Conservation (phyloP, 2,888 invertebrate species). For the Orthosia gothica region DNA sequence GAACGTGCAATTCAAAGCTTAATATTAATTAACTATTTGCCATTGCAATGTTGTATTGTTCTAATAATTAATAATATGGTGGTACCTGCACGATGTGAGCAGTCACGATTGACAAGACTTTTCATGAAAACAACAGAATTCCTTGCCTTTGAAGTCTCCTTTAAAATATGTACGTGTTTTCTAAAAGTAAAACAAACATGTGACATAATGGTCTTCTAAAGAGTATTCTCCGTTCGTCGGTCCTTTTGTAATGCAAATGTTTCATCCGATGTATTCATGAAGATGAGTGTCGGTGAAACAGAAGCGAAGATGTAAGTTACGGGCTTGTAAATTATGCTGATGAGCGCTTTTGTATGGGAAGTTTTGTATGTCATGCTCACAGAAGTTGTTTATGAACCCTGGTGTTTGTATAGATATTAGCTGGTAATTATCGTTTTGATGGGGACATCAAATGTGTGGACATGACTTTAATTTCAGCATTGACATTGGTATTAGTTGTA, state of each 20-base stretch:
- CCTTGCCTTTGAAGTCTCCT: slow-evolving; percentile 28
- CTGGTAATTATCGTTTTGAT: slow-evolving; percentile 10
- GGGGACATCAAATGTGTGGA: neutral
- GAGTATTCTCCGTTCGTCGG: slow-evolving; percentile 39
- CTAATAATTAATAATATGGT: slow-evolving; percentile 25
- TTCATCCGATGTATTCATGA: slow-evolving; percentile 51
- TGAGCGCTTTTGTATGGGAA: slow-evolving; percentile 31
- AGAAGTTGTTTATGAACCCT: slow-evolving; percentile 20
- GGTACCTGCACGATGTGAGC: slow-evolving; percentile 18
- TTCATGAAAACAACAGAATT: slow-evolving; percentile 17
- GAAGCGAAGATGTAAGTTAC: slow-evolving; percentile 47
- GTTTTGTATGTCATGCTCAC: slow-evolving; percentile 28
- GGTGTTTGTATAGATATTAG: slow-evolving; percentile 1
- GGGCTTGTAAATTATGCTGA: slow-evolving; percentile 46
- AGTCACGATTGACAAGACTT: slow-evolving; percentile 2
- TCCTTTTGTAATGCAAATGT: slow-evolving; percentile 63
- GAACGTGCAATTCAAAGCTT: slow-evolving; percentile 22
- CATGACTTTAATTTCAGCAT: neutral
- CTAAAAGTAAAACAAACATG: slow-evolving; percentile 58
- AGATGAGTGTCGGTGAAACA: slow-evolving; percentile 41
- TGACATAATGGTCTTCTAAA: slow-evolving; percentile 29
- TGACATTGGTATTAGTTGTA: neutral
- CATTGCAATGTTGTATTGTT: slow-evolving; percentile 45
- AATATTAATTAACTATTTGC: slow-evolving; percentile 37
- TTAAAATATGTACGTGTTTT: slow-evolving; percentile 46